phyloP scores from a whole-genome alignment of 1,140 invertebrate species.

The Berghia stephanieae region DNA sequence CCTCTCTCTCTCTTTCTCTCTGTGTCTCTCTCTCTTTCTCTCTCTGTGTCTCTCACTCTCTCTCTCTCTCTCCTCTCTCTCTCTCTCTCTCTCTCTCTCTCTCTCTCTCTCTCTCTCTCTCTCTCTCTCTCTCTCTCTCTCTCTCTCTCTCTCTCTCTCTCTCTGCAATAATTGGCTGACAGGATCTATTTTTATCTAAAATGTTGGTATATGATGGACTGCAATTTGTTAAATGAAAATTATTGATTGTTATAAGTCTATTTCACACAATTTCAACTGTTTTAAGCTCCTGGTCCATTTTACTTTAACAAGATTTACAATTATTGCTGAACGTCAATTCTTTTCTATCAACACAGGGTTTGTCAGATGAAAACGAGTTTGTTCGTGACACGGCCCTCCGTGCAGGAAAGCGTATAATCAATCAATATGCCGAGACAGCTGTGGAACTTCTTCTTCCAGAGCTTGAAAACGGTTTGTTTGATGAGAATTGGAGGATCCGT shows the following conservation, averaged over 20 bases:
- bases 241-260: too few relatives aligned
- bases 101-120: background rate
- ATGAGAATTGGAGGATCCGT: slow-evolving; percentile 95
- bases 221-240: too few relatives aligned
- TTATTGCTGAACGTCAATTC: too few relatives aligned
- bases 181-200: background rate
- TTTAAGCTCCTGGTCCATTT: too few relatives aligned
- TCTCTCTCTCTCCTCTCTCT: background rate
- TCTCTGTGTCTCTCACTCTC: too few relatives aligned
- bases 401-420: slow-evolving; percentile 97
- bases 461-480: slow-evolving; percentile 77
- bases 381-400: slow-evolving; percentile 95
- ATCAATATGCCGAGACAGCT: slow-evolving; percentile 94
- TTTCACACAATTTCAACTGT: too few relatives aligned
- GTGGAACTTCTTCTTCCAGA: slow-evolving; percentile 93
- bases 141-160: background rate
- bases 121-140: background rate
- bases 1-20: background rate
- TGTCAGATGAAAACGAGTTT: slow-evolving; percentile 99
- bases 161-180: background rate
- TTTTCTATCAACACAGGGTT: slow-evolving; percentile 70
- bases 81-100: background rate
- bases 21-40: background rate
- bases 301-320: too few relatives aligned
- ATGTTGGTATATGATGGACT: background rate